Evolutionary conservation across 53 echinoderm and acorn worm species (phyloP).

Genomic region (Arbacia lixula): DNA sequence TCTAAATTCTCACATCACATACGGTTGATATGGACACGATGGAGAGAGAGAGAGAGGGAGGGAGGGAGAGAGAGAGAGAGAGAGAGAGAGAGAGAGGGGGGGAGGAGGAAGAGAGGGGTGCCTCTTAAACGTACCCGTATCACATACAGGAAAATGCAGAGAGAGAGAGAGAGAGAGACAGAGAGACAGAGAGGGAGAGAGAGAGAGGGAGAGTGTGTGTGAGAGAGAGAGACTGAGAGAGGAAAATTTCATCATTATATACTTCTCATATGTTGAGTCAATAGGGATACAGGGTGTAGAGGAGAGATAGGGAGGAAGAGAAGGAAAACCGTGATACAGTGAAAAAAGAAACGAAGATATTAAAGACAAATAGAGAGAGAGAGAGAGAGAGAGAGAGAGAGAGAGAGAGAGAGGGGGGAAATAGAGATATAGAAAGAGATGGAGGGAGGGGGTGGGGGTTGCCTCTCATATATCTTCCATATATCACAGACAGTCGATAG

Average conservation of each 20-base stretch:
- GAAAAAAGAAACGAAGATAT: neutral
- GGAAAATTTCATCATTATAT: too few species aligned
- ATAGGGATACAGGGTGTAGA: neutral
- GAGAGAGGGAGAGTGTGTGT: neutral
- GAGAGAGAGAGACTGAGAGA: neutral
- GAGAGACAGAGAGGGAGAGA: neutral
- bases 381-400: conserved; percentile 12
- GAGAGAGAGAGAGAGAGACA: neutral
- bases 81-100: neutral
- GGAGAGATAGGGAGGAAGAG: neutral
- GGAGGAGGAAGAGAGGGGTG: neutral
- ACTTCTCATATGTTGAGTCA: too few species aligned
- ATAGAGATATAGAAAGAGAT: too few species aligned
- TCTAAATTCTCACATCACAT: too few species aligned
- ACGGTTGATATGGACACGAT: too few species aligned
- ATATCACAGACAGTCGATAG: conserved; percentile 10
- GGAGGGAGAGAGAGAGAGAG: neutral
- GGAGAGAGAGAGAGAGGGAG: neutral
- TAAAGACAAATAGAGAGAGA: neutral
- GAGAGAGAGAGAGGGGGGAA: neutral
- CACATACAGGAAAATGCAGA: neutral
- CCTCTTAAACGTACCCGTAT: neutral
- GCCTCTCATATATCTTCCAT: neutral
- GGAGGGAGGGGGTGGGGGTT: neutral
- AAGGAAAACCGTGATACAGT: neutral